Evolutionary conservation across 2,797 vertebrate genomes (phyloP), one percentile per base, ranked within the genome.

Genomic region (Microctenopoma stevenorrisi): DNA sequence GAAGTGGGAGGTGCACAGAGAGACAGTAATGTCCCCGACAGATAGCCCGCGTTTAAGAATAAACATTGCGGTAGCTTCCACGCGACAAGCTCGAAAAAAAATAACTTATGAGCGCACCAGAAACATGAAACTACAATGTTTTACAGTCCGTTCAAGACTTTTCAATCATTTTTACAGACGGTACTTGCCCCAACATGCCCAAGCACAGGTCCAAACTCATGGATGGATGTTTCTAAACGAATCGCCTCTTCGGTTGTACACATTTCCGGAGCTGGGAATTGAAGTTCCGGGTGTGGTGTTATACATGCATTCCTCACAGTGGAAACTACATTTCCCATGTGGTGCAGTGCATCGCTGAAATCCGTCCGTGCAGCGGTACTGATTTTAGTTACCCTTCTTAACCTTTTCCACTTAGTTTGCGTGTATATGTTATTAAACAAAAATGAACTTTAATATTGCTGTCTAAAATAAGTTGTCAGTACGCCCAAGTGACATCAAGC

Each of bases 291-390:
- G 0, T 16, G 1, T 0, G 0, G 1, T 8, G 52, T n/a, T 4
- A 7, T 5, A 0, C 3, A 3, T 9, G 4, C 2, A 4, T 10
- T n/a, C 16, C 5, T 5, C 4, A 1, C 0, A 0, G 0, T 3
- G 42, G 0, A 64, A 86, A 90, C 88, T 88, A 86, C 90, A 70
- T 75, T 85, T 75, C 82, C 87, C 85, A 84, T 2, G 78, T 76
- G 58, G 13, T 2, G 0, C 5, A 1, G 73, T 30, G 76, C 42
- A 38, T n/a, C 70, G 4, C 14, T 60, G 33, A 85, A 78, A 81
- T 43, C 4, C 5, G 5, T 58, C 82, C 84, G 73, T 62, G 52
- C 37, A 2, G 3, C 30, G 11, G 26, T 22, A 57, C 9, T 22
- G 5, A 4, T 8, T 15, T 13, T 59, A 0, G 7, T 53, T 3